Evolutionary conservation across 2,888 invertebrate species (phyloP).

Genomic region (Dioctria linearis): DNA sequence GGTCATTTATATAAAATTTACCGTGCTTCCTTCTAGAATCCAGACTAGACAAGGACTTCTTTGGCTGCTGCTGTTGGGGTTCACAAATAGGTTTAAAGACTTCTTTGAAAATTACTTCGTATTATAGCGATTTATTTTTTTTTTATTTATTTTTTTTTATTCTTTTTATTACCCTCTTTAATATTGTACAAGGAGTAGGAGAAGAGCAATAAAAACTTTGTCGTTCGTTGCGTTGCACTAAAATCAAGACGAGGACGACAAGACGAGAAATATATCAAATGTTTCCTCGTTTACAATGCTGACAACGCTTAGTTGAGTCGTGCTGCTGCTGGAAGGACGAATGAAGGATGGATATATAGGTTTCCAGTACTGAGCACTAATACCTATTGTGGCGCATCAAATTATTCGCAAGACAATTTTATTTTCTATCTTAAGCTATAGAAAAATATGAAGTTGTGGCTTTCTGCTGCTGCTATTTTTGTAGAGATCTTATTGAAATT

Average conservation of each 20-base stretch:
- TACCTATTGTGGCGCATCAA: not conserved
- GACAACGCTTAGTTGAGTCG: not conserved
- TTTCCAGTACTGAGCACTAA: not conserved
- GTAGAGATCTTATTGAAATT: constrained; percentile 21
- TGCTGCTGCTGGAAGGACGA: not conserved
- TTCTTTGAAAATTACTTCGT: constrained; percentile 5
- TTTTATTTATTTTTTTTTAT: not conserved
- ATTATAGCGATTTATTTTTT: constrained; percentile 15
- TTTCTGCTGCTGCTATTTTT: constrained; percentile 5
- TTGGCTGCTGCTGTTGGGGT: not conserved
- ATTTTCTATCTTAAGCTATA: not conserved
- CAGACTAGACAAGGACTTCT: too few species aligned
- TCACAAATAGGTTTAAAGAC: constrained; percentile 23
- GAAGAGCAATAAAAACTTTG: constrained; percentile 3
- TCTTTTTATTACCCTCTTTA: not conserved
- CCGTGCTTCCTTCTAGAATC: not conserved
- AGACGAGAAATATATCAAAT: too few species aligned
- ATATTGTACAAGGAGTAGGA: not conserved
- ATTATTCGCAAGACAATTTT: not conserved
- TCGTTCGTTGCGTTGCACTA: not conserved
- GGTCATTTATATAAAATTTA: constrained; percentile 49
- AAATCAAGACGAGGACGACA: too few species aligned
- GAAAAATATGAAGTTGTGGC: not conserved
- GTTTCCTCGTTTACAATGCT: too few species aligned
- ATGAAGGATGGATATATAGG: not conserved